Evolutionary conservation across 2,113 vertebrate species (phyloP), one percentile per base, ranked within the genome.

Genomic region (Trematomus loennbergii): DNA sequence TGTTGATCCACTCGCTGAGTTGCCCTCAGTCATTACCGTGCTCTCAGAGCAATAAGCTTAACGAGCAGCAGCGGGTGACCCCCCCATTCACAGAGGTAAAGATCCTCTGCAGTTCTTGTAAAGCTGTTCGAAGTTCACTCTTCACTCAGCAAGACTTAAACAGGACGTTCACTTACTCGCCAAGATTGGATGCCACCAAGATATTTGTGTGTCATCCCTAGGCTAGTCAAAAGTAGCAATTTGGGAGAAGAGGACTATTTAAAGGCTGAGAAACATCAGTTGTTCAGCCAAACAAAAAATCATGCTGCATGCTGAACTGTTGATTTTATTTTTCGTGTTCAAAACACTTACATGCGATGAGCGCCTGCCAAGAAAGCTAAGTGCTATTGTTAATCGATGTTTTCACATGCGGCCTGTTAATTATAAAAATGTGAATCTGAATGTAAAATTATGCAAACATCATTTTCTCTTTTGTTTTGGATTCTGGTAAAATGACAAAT

Each of bases 361-460:
- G 29, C 29, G 43, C 3, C 75, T 72, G 78, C 75, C 77, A 79
- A 80, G 52, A 52, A 75, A 86, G 88, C 82, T 77, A 78, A 73
- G 77, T 46, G 48, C 61, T 68, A 72, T 76, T 85, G 77, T 79
- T 87, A 75, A 87, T 85, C 72, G 73, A 63, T 79, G 76, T 83
- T 87, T 71, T 81, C 71, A 74, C 84, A 86, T 70, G n/a, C 67
- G 0, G 55, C 61, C 66, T 53, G 52, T 43, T 83, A 75, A 83
- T 81, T 78, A 75, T 61, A 71, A 58, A 76, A 79, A 46, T 22
- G 75, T 49, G 61, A 72, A 75, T 85, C 62, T 54, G 65, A 84
- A 68, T 78, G 48, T 18, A 50, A 75, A 86, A 69, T 82, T 33
- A 70, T 79, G 64, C 67, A 59, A 79, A 68, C 58, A 77, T 78